Conservation (phyloP, 2,888 invertebrate species). For the Pemphredon lugubris region DNA sequence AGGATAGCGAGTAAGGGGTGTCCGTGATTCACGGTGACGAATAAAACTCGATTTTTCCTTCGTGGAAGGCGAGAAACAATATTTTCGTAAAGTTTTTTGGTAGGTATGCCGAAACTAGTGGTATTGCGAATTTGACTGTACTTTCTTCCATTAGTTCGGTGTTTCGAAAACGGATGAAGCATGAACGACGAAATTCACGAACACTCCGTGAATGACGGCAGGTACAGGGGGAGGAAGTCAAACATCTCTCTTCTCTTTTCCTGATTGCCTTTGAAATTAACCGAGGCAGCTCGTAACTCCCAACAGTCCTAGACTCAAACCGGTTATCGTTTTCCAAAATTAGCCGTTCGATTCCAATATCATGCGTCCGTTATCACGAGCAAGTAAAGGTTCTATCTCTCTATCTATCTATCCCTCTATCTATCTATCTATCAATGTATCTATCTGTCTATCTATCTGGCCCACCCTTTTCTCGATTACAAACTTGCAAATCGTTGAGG, state of each 20-base stretch:
- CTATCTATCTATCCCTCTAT: neutral
- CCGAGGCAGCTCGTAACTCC: conserved; percentile 42
- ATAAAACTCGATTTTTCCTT: no score
- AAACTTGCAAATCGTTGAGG: conserved; percentile 2
- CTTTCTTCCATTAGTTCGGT: no score
- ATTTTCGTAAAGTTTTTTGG: no score
- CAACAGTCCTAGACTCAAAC: conserved; percentile 36
- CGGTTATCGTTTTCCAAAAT: conserved; percentile 62
- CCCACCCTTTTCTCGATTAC: conserved; percentile 14
- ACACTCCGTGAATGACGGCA: neutral
- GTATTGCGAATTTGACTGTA: no score
- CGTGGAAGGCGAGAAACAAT: no score
- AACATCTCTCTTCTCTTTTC: conserved; percentile 53
- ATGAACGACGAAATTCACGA: neutral
- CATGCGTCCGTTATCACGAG: conserved; percentile 20
- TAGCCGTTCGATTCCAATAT: conserved; percentile 56
- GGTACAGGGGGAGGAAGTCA: no score
- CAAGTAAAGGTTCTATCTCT: conserved; percentile 17
- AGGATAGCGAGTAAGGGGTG: neutral
- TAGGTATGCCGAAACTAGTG: no score
- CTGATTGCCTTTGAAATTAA: conserved; percentile 58
- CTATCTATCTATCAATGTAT: neutral
- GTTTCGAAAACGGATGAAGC: no score
- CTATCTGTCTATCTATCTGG: neutral
- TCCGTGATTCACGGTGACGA: no score